Percentiles rank a stretch among this genome's conserved stretches.
Conservation (phyloP, 1,140 invertebrate species). For the Drosophila ercepeae region DNA sequence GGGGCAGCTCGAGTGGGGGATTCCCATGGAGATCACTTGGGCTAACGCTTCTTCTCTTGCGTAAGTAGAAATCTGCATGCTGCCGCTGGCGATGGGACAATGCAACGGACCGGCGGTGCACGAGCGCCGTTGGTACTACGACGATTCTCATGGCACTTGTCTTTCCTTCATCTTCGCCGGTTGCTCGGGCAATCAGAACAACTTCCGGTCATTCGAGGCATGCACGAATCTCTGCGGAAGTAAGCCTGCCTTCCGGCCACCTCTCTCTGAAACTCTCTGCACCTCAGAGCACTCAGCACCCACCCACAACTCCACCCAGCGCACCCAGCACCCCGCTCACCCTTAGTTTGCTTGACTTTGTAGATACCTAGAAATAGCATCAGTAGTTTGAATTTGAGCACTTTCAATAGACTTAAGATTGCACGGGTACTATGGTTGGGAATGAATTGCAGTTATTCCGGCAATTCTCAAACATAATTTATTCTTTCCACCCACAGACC, state of each 20-base stretch:
- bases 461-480: neutral
- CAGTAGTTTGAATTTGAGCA: slow-evolving; percentile 41
- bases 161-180: slow-evolving; percentile 92
- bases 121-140: slow-evolving; percentile 91
- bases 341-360: slow-evolving; percentile 45
- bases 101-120: slow-evolving; percentile 87
- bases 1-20: neutral
- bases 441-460: neutral
- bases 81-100: slow-evolving; percentile 88
- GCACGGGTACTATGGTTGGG: slow-evolving; percentile 46
- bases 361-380: slow-evolving; percentile 42
- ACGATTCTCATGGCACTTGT: slow-evolving; percentile 89
- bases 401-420: slow-evolving; percentile 60
- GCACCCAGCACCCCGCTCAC: slow-evolving; percentile 38
- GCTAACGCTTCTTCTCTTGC: slow-evolving; percentile 52
- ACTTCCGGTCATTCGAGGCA: slow-evolving; percentile 89
- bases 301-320: slow-evolving; percentile 17
- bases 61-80: slow-evolving; percentile 86
- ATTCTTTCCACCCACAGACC: slow-evolving; percentile 22
- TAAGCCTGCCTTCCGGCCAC: slow-evolving; percentile 73
- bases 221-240: slow-evolving; percentile 87
- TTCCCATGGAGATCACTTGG: neutral
- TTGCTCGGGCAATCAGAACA: slow-evolving; percentile 91
- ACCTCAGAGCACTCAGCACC: slow-evolving; percentile 36
- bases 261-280: slow-evolving; percentile 26